Conservation (phyloP, 2,797 vertebrate genomes). For the Pteronotus mesoamericanus region DNA sequence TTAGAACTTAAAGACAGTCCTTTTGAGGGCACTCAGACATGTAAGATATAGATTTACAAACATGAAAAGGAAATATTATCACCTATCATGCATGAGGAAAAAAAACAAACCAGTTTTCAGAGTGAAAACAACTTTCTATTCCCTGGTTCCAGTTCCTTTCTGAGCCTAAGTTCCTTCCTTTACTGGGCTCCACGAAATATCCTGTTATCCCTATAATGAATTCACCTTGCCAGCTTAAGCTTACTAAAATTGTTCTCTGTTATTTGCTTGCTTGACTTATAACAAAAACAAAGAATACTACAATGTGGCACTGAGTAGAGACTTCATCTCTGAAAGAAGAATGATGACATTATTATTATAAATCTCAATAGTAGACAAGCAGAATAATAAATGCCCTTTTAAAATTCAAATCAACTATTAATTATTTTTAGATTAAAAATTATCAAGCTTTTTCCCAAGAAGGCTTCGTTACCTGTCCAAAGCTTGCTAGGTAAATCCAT, state of each 20-base stretch:
- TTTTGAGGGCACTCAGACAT: neutral
- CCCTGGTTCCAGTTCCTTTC: neutral
- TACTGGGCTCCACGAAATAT: neutral
- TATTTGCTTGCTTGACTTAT: neutral
- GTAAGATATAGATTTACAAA: neutral
- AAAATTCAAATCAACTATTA: neutral
- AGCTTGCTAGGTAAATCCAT: neutral
- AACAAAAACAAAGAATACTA: conserved; percentile 26
- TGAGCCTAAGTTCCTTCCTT: neutral
- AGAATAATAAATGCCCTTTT: neutral
- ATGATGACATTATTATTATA: conserved; percentile 8
- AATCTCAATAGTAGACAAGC: neutral
- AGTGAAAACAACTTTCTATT: neutral
- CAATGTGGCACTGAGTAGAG: neutral
- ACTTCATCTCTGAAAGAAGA: conserved; percentile 38
- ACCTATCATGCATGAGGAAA: neutral
- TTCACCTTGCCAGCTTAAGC: neutral
- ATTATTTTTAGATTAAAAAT: conserved; percentile 30
- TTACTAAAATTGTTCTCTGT: neutral
- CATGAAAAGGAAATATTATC: neutral
- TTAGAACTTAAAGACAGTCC: neutral
- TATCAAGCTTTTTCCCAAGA: neutral
- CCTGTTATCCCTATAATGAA: neutral
- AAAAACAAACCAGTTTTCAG: neutral
- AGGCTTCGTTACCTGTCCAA: neutral